Conservation (phyloP, 1,140 invertebrate species). For the Apocrypta bakeri region DNA sequence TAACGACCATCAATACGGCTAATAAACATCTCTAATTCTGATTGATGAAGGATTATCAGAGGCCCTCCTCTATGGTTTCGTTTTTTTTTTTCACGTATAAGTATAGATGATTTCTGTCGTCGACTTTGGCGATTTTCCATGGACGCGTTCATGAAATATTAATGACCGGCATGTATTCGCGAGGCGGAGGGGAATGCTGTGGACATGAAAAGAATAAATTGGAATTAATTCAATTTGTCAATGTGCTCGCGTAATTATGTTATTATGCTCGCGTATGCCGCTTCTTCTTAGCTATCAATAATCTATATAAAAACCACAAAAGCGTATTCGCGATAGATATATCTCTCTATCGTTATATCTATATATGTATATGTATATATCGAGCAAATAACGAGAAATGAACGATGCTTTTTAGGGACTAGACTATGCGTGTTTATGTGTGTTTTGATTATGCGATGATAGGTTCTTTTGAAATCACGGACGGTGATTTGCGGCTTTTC, state of each 20-base stretch:
- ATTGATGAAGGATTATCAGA: constrained; percentile 74
- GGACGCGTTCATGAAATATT: constrained; percentile 73
- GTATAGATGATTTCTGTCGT: constrained; percentile 37
- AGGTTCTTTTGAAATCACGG: constrained; percentile 31
- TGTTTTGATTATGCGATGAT: constrained; percentile 46
- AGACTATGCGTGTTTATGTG: constrained; percentile 9
- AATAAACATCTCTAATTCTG: constrained; percentile 61
- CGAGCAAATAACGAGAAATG: background rate
- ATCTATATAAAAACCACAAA: constrained; percentile 63
- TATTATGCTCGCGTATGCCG: constrained; percentile 63
- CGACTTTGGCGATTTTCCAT: constrained; percentile 65
- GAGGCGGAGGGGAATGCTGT: background rate
- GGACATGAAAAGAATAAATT: constrained; percentile 72
- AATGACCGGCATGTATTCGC: constrained; percentile 57
- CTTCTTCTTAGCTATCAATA: constrained; percentile 65
- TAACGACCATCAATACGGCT: background rate
- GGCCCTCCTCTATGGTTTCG: constrained; percentile 39
- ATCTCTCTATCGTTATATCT: no score
- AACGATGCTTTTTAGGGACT: constrained; percentile 14
- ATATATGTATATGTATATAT: no score
- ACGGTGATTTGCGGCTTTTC: constrained; percentile 39
- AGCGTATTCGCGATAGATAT: background rate
- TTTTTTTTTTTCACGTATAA: constrained; percentile 40
- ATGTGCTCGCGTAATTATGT: constrained; percentile 71
- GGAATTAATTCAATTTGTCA: constrained; percentile 74